A percentile compares a stretch with the other conserved stretches of the same genome.
These are phyloP conservation scores for Protonemura montana DNA, from an alignment of 2,888 invertebrate species.

Conservation along the genomic window DNA sequence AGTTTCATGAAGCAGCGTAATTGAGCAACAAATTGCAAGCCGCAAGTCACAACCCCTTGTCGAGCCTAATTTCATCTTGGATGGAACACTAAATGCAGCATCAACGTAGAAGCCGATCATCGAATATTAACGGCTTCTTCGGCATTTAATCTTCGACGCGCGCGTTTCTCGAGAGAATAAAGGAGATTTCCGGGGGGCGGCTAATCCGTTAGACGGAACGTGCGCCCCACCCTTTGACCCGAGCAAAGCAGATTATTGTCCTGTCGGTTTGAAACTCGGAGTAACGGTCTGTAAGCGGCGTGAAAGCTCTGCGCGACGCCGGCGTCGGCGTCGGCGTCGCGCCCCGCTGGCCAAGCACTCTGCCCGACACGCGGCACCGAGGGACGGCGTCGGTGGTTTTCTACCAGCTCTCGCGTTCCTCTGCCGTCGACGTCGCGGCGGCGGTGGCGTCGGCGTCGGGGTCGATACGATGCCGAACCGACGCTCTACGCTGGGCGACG, in stretches of 20 bases:
- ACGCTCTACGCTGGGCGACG: slow-evolving; percentile 23
- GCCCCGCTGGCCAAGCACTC: slow-evolving; percentile 32
- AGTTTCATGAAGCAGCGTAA: neutral
- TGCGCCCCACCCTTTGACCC: neutral
- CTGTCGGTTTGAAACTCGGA: neutral
- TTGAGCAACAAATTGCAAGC: neutral
- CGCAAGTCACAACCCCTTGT: neutral
- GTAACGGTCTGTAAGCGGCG: neutral
- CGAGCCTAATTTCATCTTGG: neutral
- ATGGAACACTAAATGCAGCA: neutral
- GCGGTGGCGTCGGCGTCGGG: neutral
- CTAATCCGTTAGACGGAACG: neutral
- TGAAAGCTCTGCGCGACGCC: neutral
- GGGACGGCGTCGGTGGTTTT: slow-evolving; percentile 4
- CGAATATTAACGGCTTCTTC: neutral
- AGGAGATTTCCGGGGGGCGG: neutral
- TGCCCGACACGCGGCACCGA: neutral
- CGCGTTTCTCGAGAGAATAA: neutral
- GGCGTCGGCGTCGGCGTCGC: neutral
- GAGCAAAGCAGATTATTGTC: slow-evolving; percentile 33
- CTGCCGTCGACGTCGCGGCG: neutral
- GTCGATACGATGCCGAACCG: slow-evolving; percentile 39
- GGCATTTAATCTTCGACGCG: neutral
- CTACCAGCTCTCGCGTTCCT: neutral
- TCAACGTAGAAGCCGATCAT: neutral